phyloP scores from a whole-genome alignment of 2,888 invertebrate genomes.

The Pyrochroa serraticornis region DNA sequence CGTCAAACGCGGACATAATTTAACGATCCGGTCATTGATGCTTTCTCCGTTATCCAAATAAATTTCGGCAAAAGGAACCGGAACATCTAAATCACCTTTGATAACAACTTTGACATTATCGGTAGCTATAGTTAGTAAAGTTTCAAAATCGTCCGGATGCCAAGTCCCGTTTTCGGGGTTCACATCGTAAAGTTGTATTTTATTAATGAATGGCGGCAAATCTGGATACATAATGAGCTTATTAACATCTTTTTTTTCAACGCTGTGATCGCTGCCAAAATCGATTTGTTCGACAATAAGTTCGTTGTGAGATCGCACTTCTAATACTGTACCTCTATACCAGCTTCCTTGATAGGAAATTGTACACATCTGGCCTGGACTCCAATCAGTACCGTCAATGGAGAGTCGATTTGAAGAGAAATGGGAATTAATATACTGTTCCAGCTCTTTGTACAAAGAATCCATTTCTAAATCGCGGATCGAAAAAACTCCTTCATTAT shows the following conservation, averaged over 20 bases:
- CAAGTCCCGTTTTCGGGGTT: constrained; percentile 60
- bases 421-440: constrained; percentile 41
- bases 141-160: constrained; percentile 64
- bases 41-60: constrained; percentile 35
- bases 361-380: constrained; percentile 70
- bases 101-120: constrained; percentile 63
- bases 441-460: constrained; percentile 43
- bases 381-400: constrained; percentile 56
- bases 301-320: constrained; percentile 42
- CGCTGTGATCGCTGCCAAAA: constrained; percentile 79
- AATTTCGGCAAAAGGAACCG: constrained; percentile 43
- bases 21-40: constrained; percentile 60
- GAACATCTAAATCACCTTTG: constrained; percentile 44
- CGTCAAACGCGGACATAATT: constrained; percentile 35
- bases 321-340: constrained; percentile 71
- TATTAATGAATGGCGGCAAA: constrained; percentile 71
- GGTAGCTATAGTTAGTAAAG: constrained; percentile 65
- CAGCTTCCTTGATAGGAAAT: constrained; percentile 72
- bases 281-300: constrained; percentile 76
- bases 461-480: constrained; percentile 52
- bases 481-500: constrained; percentile 58
- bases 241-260: constrained; percentile 64
- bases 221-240: constrained; percentile 68
- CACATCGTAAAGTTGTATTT: constrained; percentile 65
- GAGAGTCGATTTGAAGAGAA: constrained; percentile 25